phyloP scores from a whole-genome alignment of 2,888 invertebrate species.

The Dione vanillae region DNA sequence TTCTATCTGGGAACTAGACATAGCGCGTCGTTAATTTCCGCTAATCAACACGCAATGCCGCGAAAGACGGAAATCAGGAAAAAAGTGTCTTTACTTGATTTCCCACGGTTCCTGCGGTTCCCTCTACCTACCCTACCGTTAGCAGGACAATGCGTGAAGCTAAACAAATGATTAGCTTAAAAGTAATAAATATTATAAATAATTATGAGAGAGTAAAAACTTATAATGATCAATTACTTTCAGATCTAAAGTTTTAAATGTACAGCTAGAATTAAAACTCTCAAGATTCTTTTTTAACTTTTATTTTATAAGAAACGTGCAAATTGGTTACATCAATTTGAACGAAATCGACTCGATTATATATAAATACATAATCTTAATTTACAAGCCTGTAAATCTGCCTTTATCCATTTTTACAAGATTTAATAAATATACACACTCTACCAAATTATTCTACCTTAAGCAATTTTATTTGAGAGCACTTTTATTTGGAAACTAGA shows the following conservation, averaged over 20 bases:
- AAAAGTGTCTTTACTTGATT: too few relatives aligned
- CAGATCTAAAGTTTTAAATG: not conserved
- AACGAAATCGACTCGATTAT: not conserved
- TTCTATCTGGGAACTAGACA: too few relatives aligned
- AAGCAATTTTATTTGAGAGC: constrained; percentile 4
- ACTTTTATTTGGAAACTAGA: not conserved
- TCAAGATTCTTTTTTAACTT: not conserved
- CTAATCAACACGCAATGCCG: too few relatives aligned
- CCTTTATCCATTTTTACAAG: not conserved
- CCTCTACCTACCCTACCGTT: too few relatives aligned
- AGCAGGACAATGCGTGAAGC: too few relatives aligned
- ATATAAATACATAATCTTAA: not conserved
- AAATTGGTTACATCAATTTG: too few relatives aligned
- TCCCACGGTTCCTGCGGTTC: too few relatives aligned
- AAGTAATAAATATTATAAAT: not conserved
- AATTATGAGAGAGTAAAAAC: not conserved
- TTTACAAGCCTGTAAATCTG: not conserved
- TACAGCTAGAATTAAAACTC: too few relatives aligned
- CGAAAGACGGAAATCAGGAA: too few relatives aligned
- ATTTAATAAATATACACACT: too few relatives aligned
- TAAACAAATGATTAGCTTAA: not conserved
- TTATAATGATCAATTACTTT: not conserved
- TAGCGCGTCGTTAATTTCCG: too few relatives aligned
- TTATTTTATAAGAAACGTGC: too few relatives aligned
- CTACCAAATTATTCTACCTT: not conserved